A percentile compares a stretch with the other conserved stretches of the same genome.
Evolutionary conservation across 2,113 vertebrate species (phyloP).

Genomic region (Centropus unirufus): DNA sequence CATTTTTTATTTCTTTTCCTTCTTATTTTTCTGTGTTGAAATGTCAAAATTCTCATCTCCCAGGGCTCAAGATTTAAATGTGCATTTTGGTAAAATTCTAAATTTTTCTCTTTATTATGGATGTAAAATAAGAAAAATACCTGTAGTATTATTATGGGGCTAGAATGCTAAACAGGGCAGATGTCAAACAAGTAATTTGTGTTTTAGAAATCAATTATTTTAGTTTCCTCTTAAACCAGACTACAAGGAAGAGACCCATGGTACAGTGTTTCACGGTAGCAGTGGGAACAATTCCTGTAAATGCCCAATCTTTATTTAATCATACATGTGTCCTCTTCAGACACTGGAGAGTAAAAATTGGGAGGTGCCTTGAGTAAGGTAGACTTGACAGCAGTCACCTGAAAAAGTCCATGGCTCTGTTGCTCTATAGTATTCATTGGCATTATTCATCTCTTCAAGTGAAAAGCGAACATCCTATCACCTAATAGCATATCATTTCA

Average conservation of each 20-base stretch:
- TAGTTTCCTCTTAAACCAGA: neutral
- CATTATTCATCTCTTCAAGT: neutral
- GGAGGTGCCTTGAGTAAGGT: neutral
- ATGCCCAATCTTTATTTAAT: neutral
- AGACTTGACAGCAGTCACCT: neutral
- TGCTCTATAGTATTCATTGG: neutral
- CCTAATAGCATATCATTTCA: neutral
- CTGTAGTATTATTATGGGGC: neutral
- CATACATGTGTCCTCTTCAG: neutral
- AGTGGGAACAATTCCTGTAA: neutral
- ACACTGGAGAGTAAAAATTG: neutral
- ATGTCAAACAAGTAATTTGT: neutral
- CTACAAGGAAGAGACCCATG: neutral
- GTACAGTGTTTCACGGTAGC: no score
- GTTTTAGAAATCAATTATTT: neutral
- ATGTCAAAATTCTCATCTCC: neutral
- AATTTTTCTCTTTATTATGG: neutral
- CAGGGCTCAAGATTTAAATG: neutral
- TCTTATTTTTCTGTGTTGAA: neutral
- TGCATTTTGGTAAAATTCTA: neutral
- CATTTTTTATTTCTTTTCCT: neutral
- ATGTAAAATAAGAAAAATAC: neutral
- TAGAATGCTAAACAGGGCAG: neutral
- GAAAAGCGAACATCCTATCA: neutral
- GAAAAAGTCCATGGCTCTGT: neutral